phyloP scores from a whole-genome alignment of 2,888 invertebrate genomes.

The Harpagoxenus sublaevis region DNA sequence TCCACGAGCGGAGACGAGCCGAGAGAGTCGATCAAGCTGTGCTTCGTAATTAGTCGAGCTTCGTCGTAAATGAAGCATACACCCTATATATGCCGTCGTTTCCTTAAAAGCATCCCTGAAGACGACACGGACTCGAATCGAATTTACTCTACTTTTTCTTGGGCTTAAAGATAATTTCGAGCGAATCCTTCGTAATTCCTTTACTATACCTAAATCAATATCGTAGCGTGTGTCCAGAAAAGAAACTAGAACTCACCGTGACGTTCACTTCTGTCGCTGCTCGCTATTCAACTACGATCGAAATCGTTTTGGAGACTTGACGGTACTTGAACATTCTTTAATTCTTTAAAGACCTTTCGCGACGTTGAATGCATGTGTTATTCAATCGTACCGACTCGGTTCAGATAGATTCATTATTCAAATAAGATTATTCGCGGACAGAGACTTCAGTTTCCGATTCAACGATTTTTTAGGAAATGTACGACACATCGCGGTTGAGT shows the following conservation, averaged over 20 bases:
- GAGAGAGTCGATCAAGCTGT: constrained; percentile 55
- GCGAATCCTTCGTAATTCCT: constrained; percentile 1
- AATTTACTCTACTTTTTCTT: constrained; percentile 28
- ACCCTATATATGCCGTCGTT: not conserved
- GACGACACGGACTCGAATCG: constrained; percentile 5
- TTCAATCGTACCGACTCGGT: not conserved
- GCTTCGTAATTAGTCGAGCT: constrained; percentile 62
- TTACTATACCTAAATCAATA: constrained; percentile 27
- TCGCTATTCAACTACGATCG: not conserved
- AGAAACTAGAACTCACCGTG: not conserved
- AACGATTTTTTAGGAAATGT: not conserved
- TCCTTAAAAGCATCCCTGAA: constrained; percentile 47
- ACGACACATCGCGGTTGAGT: not conserved
- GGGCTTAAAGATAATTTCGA: constrained; percentile 22
- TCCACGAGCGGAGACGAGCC: constrained; percentile 33
- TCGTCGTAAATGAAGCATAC: constrained; percentile 24
- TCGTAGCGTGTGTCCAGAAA: not conserved
- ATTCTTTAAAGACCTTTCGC: constrained; percentile 1
- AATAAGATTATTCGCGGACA: constrained; percentile 14
- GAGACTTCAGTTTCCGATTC: not conserved
- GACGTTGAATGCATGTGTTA: not conserved
- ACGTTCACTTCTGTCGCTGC: not conserved
- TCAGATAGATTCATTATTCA: not conserved
- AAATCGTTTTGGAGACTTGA: not conserved
- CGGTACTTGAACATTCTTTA: not conserved